Conservation (phyloP, 2,888 invertebrate genomes). For the Amiota mariae region DNA sequence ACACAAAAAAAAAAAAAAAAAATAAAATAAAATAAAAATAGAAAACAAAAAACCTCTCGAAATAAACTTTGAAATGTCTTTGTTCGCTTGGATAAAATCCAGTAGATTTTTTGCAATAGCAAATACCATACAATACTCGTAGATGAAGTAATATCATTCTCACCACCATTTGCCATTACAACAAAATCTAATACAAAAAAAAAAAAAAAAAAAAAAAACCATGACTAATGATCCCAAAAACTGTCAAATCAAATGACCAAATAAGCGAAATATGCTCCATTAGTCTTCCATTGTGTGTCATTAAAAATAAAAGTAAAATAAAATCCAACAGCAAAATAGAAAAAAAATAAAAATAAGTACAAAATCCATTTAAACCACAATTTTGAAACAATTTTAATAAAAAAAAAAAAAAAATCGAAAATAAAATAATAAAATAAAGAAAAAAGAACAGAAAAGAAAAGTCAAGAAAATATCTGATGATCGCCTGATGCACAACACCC, state of each 20-base stretch:
- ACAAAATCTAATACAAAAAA: background rate
- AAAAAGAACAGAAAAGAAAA: background rate
- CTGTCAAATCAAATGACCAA: conserved; percentile 44
- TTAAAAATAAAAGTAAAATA: conserved; percentile 42
- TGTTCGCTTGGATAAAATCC: too few relatives aligned
- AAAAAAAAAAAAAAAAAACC: conserved; percentile 58
- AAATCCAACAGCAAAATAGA: background rate
- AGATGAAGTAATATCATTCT: too few relatives aligned
- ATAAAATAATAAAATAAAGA: background rate
- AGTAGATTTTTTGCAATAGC: too few relatives aligned
- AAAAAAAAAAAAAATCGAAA: conserved; percentile 41
- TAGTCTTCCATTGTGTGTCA: conserved; percentile 58
- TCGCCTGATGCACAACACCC: conserved; percentile 2
- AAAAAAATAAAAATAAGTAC: conserved; percentile 1
- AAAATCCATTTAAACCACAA: conserved; percentile 48
- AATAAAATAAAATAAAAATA: too few relatives aligned
- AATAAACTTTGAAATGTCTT: too few relatives aligned
- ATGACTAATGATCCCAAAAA: conserved; percentile 68
- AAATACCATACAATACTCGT: too few relatives aligned
- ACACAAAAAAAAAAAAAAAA: too few relatives aligned
- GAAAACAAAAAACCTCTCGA: too few relatives aligned
- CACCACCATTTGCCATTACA: too few relatives aligned
- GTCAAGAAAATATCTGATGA: too few relatives aligned
- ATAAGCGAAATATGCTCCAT: conserved; percentile 65
- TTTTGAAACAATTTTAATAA: conserved; percentile 67